Base-by-base conservation (phyloP, 2,113 vertebrate species). In the Sturnus vulgaris region DNA sequence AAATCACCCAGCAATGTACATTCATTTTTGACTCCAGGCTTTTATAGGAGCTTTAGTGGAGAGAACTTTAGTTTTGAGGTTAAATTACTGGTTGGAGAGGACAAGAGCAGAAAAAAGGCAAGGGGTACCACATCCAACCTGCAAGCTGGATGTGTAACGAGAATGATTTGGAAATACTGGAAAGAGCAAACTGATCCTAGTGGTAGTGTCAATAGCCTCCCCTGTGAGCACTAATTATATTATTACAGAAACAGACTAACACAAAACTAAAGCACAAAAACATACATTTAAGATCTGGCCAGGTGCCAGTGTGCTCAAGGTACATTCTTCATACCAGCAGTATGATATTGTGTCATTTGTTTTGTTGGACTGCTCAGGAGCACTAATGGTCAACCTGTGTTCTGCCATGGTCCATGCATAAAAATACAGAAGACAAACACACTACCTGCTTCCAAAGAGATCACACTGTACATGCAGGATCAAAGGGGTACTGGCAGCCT, bases 191-290 rank as follows among this genome's bases (percentile, higher is more conserved):
- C 91, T 94, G 90, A 97, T 96, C 96, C 97, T 95, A 90, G 96
- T 91, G 93, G 90, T 82, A 79, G 93, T 83, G 39, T 97, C 97
- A 92, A 98, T 98, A 97, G 94, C 72, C 94, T 96, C 97, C 95
- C 97, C 98, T 94, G 95, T 96, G 96, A 97, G 97, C 97, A 91
- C 97, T 98, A 98, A 98, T 97, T 98, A 96, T 95, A 95, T 97
- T 97, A 97, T 97, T 97, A 98, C 92, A n/a, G 96, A 97, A 97
- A 97, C 97, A 98, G 96, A 96, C 94, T 94, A 95, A 97, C 97
- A 97, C 81, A 94, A 96, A 95, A 81, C 92, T 96, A 95, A 97
- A 95, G 95, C 90, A 98, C 17, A 39, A 97, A 97, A 97, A 97
- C 94, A 96, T 72, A 94, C 69, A 95, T 97, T 97, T 94, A 96